Percentiles rank a stretch among this genome's conserved stretches.
phyloP scores from a whole-genome alignment of 2,888 invertebrate genomes.

The Masnerella sp. region DNA sequence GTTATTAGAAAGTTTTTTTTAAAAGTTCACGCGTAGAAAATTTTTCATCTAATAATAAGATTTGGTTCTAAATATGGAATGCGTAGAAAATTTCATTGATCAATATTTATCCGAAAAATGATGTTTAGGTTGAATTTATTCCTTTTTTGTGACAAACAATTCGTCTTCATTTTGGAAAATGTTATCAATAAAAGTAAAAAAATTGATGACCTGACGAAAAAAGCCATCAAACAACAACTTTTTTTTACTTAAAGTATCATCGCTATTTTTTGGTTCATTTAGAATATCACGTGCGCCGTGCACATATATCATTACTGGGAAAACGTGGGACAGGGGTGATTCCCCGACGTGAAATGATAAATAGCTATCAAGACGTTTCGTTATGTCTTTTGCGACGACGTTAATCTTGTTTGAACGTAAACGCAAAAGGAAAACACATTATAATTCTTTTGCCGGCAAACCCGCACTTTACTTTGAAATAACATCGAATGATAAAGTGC shows the following conservation, averaged over 20 bases:
- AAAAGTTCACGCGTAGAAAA: too few relatives aligned
- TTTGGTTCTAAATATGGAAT: too few relatives aligned
- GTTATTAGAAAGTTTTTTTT: too few relatives aligned
- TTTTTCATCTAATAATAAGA: too few relatives aligned
- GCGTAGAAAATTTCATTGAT: too few relatives aligned
- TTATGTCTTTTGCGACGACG: slow-evolving; percentile 17
- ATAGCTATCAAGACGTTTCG: slow-evolving; percentile 20
- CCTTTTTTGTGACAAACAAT: too few relatives aligned
- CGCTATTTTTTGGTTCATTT: slow-evolving; percentile 14
- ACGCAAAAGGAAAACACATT: slow-evolving; percentile 9
- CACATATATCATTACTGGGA: slow-evolving; percentile 14
- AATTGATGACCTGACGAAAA: too few relatives aligned
- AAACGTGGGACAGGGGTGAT: slow-evolving; percentile 12
- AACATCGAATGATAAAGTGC: not conserved
- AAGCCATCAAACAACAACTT: too few relatives aligned
- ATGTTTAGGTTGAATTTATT: too few relatives aligned
- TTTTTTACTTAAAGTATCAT: slow-evolving; percentile 14
- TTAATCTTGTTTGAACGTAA: slow-evolving; percentile 24
- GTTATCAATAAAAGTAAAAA: too few relatives aligned
- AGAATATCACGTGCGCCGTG: not conserved
- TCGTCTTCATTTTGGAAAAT: too few relatives aligned
- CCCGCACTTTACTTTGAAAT: not conserved
- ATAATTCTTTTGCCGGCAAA: slow-evolving; percentile 7
- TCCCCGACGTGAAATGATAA: slow-evolving; percentile 18
- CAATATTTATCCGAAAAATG: too few relatives aligned